phyloP scores from a whole-genome alignment of 2,797 vertebrate species.

The Oceanodroma leucorhoa region DNA sequence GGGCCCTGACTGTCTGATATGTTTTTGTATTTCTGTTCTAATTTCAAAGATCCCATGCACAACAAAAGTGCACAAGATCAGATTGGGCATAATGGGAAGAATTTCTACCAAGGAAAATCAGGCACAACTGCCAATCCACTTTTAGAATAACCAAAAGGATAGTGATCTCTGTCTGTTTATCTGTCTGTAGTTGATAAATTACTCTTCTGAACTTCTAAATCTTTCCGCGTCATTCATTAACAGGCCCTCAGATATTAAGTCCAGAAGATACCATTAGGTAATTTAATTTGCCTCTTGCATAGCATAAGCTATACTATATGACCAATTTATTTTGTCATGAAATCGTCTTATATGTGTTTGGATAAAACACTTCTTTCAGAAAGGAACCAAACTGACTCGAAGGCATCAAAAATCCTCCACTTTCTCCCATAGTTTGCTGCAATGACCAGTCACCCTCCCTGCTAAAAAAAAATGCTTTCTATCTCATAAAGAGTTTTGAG shows the following conservation, averaged over 20 bases:
- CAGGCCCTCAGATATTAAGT: neutral
- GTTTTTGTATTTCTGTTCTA: neutral
- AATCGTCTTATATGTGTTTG: neutral
- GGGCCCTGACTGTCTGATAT: neutral
- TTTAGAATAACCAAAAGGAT: neutral
- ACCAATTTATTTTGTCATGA: neutral
- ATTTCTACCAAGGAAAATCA: neutral
- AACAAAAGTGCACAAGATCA: neutral
- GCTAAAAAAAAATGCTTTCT: neutral
- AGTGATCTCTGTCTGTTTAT: neutral
- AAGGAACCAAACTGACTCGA: neutral
- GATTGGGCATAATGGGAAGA: neutral
- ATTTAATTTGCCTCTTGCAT: neutral
- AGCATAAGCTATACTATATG: neutral
- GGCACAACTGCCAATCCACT: neutral
- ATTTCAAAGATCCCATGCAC: neutral
- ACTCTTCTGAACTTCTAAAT: neutral
- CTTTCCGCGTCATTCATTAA: neutral
- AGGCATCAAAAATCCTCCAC: neutral
- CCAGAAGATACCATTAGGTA: neutral
- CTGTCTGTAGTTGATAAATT: neutral
- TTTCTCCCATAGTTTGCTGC: neutral
- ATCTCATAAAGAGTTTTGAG: neutral
- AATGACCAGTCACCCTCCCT: neutral
- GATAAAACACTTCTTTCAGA: neutral